Conservation (phyloP, 2,888 invertebrate genomes). For the Syrista parreyssii region DNA sequence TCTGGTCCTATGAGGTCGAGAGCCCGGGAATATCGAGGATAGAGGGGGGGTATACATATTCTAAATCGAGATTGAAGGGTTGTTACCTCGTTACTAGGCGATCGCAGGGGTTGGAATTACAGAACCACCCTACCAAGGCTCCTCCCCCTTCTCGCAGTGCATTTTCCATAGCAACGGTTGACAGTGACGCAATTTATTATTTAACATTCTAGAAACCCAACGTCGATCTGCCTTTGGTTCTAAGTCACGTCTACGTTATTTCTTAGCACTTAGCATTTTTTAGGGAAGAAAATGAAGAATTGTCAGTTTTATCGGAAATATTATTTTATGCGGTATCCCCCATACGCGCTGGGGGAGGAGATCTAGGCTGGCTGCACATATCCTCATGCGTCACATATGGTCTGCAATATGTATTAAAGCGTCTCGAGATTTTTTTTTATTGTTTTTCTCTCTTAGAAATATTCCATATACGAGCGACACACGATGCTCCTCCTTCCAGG, state of each 20-base stretch:
- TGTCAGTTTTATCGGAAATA: not conserved
- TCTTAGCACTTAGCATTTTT: not conserved
- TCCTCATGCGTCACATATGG: not conserved
- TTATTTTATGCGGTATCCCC: not conserved
- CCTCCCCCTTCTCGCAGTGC: conserved; percentile 3
- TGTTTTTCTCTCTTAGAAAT: not conserved
- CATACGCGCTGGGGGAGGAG: not conserved
- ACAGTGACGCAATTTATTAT: conserved; percentile 27
- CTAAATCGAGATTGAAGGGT: conserved; percentile 2
- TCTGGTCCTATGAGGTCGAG: not conserved
- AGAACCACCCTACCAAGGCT: not conserved
- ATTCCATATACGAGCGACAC: not conserved
- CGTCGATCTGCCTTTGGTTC: not conserved
- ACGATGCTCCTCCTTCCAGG: not conserved
- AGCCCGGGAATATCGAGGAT: not conserved
- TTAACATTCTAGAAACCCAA: conserved; percentile 6
- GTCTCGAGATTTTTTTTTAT: not conserved
- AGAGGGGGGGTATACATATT: conserved; percentile 24
- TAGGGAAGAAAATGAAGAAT: not conserved
- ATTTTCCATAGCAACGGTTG: conserved; percentile 23
- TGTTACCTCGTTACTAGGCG: not conserved
- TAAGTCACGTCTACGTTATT: not conserved
- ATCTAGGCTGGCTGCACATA: not conserved
- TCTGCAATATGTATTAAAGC: not conserved
- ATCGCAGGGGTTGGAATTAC: not conserved